These are phyloP conservation scores for Ornithoptera priamus DNA, from an alignment of 2,888 invertebrate genomes.

Conservation along the genomic window DNA sequence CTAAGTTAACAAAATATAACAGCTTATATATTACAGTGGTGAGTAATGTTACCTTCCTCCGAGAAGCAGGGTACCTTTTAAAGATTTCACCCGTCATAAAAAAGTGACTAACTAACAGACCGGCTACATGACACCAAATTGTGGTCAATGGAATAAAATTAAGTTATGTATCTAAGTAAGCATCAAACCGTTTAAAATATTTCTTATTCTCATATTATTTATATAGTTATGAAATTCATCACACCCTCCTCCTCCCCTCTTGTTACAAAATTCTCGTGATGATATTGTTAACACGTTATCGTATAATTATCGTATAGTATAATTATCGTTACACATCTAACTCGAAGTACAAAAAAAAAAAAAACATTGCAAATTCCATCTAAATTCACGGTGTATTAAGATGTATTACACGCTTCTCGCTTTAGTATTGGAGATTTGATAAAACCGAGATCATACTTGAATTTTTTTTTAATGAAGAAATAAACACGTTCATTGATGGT, in stretches of 20 bases:
- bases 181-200: neutral
- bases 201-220: neutral
- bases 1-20: no score
- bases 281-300: conserved; percentile 20
- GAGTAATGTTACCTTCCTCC: no score
- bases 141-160: conserved; percentile 14
- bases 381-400: conserved; percentile 3
- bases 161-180: conserved; percentile 2
- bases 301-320: conserved; percentile 1
- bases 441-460: neutral
- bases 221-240: conserved; percentile 14
- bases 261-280: conserved; percentile 22
- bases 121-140: neutral
- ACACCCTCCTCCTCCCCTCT: neutral
- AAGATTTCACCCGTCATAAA: no score
- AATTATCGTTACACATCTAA: conserved; percentile 20
- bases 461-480: neutral
- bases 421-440: neutral
- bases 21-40: no score
- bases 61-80: no score
- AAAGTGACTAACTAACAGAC: no score
- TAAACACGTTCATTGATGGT: no score
- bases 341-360: neutral
- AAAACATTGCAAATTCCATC: conserved; percentile 2
- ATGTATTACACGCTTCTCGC: neutral